phyloP scores from a whole-genome alignment of 2,888 invertebrate species.

The Morpho achilles region DNA sequence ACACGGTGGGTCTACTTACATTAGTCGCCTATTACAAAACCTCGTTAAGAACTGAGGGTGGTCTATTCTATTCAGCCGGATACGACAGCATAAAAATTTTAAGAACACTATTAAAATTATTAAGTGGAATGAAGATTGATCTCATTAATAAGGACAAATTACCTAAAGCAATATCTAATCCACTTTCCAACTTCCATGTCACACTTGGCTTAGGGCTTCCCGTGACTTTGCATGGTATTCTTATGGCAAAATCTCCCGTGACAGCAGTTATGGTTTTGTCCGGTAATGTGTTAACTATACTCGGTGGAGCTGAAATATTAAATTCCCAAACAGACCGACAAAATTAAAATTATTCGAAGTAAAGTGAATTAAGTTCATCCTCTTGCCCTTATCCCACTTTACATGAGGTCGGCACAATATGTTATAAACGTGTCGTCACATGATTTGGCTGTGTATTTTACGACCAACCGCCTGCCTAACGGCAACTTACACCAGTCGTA shows the following conservation, averaged over 20 bases:
- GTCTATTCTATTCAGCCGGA: too few relatives aligned
- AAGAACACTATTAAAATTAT: too few relatives aligned
- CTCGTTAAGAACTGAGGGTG: too few relatives aligned
- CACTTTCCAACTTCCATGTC: constrained; percentile 37
- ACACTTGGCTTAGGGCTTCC: constrained; percentile 47
- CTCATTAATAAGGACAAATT: constrained; percentile 1
- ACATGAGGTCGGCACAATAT: too few relatives aligned
- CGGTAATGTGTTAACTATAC: constrained; percentile 29
- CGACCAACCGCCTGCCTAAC: too few relatives aligned
- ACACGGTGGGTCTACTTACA: too few relatives aligned
- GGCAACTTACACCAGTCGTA: too few relatives aligned
- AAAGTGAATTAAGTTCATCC: background rate
- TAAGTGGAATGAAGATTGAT: background rate
- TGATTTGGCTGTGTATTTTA: too few relatives aligned
- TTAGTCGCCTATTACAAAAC: too few relatives aligned
- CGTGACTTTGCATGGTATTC: constrained; percentile 40
- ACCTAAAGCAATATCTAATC: constrained; percentile 40
- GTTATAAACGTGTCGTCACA: too few relatives aligned
- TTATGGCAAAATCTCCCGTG: constrained; percentile 35
- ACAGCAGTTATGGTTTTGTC: constrained; percentile 30
- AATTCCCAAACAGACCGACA: background rate
- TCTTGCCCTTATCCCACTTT: too few relatives aligned
- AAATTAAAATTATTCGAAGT: background rate
- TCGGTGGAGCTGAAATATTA: constrained; percentile 41
- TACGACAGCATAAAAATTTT: too few relatives aligned